phyloP scores from a whole-genome alignment of 2,797 vertebrate genomes.

The Pseudomugil tenellus region DNA sequence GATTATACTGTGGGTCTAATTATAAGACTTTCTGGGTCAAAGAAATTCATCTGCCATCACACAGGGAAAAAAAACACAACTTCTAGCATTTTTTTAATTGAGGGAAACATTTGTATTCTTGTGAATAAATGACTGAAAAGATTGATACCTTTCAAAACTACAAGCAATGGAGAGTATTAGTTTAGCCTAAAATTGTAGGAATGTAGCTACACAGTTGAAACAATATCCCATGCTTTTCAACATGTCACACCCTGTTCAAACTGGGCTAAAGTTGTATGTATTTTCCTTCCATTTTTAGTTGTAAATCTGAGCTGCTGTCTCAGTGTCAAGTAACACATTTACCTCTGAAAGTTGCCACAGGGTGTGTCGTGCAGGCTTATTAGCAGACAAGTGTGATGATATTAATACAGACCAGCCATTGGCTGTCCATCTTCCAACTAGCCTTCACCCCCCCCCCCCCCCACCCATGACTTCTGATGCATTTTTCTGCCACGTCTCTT shows the following conservation, averaged over 20 bases:
- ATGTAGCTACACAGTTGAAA: neutral
- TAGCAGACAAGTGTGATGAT: slow-evolving; percentile 1
- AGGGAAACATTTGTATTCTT: neutral
- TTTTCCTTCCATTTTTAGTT: slow-evolving; percentile 5
- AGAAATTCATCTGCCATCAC: neutral
- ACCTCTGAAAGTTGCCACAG: slow-evolving; percentile 9
- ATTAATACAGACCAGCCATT: slow-evolving; percentile 10
- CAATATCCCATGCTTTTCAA: neutral
- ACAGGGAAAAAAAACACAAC: neutral
- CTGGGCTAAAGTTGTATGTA: neutral
- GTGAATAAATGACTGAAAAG: neutral
- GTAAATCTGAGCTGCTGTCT: neutral
- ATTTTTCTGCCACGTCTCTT: slow-evolving; percentile 6
- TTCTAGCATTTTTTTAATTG: no score
- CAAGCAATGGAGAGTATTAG: neutral
- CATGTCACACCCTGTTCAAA: neutral
- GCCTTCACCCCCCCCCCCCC: neutral
- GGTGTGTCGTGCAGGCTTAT: neutral
- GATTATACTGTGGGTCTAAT: neutral
- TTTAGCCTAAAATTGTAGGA: neutral
- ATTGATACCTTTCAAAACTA: neutral
- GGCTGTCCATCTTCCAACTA: neutral
- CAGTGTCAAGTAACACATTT: slow-evolving; percentile 8
- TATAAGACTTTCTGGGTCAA: neutral
- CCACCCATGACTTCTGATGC: neutral